Conservation (phyloP, 2,797 vertebrate species). For the Channa striata region DNA sequence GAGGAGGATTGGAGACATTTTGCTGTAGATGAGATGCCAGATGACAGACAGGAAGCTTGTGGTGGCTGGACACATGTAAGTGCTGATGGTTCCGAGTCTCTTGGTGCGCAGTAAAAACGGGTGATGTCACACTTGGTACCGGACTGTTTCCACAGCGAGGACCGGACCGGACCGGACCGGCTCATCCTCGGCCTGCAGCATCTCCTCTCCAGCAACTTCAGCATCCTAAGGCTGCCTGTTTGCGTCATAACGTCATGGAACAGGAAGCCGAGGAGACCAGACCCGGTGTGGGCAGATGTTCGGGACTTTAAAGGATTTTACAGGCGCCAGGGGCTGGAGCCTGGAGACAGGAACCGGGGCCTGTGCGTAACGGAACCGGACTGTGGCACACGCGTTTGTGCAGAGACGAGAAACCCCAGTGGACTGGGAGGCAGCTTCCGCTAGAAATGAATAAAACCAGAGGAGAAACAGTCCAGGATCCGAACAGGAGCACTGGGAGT, state of each 20-base stretch:
- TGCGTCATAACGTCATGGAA: neutral
- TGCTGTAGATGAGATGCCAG: too few species aligned
- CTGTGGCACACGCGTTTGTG: neutral
- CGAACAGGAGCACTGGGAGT: constrained; percentile 6
- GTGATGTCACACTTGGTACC: too few species aligned
- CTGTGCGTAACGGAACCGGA: constrained; percentile 42
- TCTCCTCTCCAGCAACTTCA: neutral
- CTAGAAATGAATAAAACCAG: neutral
- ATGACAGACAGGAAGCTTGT: neutral
- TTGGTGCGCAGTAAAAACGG: too few species aligned
- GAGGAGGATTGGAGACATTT: neutral
- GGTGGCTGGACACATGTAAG: neutral
- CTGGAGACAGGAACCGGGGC: constrained; percentile 50
- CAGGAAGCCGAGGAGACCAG: neutral
- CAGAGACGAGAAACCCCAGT: neutral
- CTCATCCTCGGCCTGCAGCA: too few species aligned
- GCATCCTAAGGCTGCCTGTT: too few species aligned
- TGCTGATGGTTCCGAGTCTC: neutral
- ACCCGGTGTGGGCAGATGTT: too few species aligned
- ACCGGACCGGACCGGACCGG: too few species aligned
- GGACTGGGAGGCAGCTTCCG: too few species aligned
- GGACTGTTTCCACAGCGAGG: too few species aligned
- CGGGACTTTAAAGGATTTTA: too few species aligned
- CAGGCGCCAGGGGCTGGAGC: too few species aligned
- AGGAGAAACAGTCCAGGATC: accelerated